Base-by-base conservation (phyloP, 2,888 invertebrate species). In the Noctuana brunneofusca region DNA sequence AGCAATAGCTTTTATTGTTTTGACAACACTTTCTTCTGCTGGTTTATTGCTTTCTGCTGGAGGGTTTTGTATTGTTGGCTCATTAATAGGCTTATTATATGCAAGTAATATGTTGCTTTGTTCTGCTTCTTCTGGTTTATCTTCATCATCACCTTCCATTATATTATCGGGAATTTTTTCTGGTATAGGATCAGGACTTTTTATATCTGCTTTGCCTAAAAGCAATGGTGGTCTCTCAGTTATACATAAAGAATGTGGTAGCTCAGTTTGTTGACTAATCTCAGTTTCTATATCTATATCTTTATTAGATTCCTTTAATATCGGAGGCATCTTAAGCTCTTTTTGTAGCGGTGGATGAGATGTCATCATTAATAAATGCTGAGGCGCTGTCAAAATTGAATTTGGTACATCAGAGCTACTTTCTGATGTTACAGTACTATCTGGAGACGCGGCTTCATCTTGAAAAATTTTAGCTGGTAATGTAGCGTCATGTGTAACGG, bases 401-500 rank as follows among this genome's bases (percentile, higher is more conserved):
- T 69, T 78, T 35, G 78, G 79, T 14, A 75, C 66, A 32, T 84
- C 83, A 1, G 73, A 65, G 65, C 74, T 76, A 64, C 69, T 76
- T 65, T 88, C 89, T 2, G 81, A 74, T 0, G 77, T 70, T 3
- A 85, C 84, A 1, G 90, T 86, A 65, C 89, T 87, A 67, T 94
- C 94, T 0, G 94, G 94, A 0, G 94, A 94, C 0, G 93, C 92
- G 0, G 92, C 93, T 68, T 94, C 94, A 70, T 94, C 94, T 78
- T 94, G 94, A 75, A 94, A 94, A 73, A 94, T 94, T 76, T 94
- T 94, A 6, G 93, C 94, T 0, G 94, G 94, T 16, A 94, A 81
- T 8, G 92, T 93, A 65, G 86, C 93, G 72, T 93, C 94, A 71
- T 93, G 93, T 0, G 91, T 83, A 6, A 93, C 92, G 0, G 93